Evolutionary conservation across 1,140 invertebrate genomes (phyloP).

Genomic region (Caenorhabditis elegans): WBcel235 BX284605.5:9355501-9356000

Average conservation of each 20-base stretch:
- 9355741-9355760: not conserved
- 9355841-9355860: not conserved
- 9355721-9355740: not conserved
- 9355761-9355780: not conserved
- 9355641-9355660: slow-evolving; percentile 12
- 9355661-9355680: not conserved
- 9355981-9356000: slow-evolving; percentile 7
- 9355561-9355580: no score
- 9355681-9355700: not conserved
- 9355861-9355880: not conserved
- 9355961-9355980: not conserved
- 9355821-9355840: not conserved
- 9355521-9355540: no score
- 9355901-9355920: slow-evolving; percentile 10
- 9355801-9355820: not conserved
- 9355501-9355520: not conserved
- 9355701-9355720: not conserved
- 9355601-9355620: not conserved
- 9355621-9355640: not conserved
- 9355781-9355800: slow-evolving; percentile 3
- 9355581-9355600: not conserved
- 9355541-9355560: no score
- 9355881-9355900: not conserved
- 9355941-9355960: not conserved
- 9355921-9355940: not conserved